Percentiles rank a stretch among this genome's conserved stretches.
Conservation (phyloP, 2,888 invertebrate genomes). For the Xylocampa areola region DNA sequence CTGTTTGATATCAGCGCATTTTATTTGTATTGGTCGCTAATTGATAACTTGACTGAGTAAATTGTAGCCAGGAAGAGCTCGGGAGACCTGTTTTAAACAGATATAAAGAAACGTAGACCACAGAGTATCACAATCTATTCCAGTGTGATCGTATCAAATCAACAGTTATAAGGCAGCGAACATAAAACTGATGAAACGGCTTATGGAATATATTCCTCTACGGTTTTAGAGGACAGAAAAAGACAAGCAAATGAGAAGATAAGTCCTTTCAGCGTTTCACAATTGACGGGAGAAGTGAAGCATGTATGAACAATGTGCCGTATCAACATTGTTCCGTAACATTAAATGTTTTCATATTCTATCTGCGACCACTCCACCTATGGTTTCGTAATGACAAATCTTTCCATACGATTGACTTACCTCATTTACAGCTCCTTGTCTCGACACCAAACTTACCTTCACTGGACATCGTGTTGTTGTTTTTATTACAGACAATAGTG, state of each 20-base stretch:
- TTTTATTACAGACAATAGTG: slow-evolving; percentile 46
- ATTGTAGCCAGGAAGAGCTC: too few relatives aligned
- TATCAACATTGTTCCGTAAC: slow-evolving; percentile 30
- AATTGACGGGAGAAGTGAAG: slow-evolving; percentile 1
- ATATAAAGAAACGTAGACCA: too few relatives aligned
- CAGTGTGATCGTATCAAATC: too few relatives aligned
- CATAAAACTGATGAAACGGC: too few relatives aligned
- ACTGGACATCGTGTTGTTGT: slow-evolving; percentile 10
- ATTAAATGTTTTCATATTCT: slow-evolving; percentile 26
- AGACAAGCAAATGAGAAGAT: neutral
- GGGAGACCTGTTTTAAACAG: too few relatives aligned
- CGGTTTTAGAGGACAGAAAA: neutral
- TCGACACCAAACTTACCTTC: slow-evolving; percentile 43
- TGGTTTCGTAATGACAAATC: slow-evolving; percentile 34
- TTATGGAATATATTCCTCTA: too few relatives aligned
- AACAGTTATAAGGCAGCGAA: too few relatives aligned
- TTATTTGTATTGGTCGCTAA: too few relatives aligned
- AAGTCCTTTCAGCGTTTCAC: neutral
- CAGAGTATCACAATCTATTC: too few relatives aligned
- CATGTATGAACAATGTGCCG: slow-evolving; percentile 20
- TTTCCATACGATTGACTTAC: slow-evolving; percentile 46
- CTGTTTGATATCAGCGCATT: too few relatives aligned
- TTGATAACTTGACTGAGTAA: too few relatives aligned
- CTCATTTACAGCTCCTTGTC: slow-evolving; percentile 28
- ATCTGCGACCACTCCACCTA: slow-evolving; percentile 3